phyloP scores from a whole-genome alignment of 2,113 vertebrate species.

The Chelonoidis abingdonii region DNA sequence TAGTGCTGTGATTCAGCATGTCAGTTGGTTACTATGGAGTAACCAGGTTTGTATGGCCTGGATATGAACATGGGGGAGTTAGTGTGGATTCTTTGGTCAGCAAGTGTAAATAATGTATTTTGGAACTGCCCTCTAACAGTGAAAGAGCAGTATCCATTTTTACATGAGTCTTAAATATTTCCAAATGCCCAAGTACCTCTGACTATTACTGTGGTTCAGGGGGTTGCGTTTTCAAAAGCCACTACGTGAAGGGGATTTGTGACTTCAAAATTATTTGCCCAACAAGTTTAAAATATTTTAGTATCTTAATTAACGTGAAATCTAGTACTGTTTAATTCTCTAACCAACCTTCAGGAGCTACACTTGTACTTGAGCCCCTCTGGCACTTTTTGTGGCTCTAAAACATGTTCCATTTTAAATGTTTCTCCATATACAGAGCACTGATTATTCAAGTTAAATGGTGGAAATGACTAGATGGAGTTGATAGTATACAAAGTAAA shows the following conservation, averaged over 20 bases:
- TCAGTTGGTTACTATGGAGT: not conserved
- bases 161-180: not conserved
- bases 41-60: not conserved
- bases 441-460: not conserved
- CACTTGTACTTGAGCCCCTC: not conserved
- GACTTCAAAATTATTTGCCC: not conserved
- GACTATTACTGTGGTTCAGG: rapidly evolving
- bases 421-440: not conserved
- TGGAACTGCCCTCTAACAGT: not conserved
- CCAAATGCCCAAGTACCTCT: not conserved
- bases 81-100: not conserved
- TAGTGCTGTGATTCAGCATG: constrained; percentile 52
- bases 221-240: rapidly evolving
- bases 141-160: not conserved
- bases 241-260: not conserved
- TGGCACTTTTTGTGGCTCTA: not conserved
- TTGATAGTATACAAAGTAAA: not conserved
- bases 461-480: not conserved
- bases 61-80: not conserved
- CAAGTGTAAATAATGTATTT: not conserved
- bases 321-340: no score
- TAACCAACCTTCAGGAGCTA: not conserved
- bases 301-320: not conserved
- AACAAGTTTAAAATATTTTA: not conserved
- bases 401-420: not conserved